Evolutionary conservation across 2,797 vertebrate genomes (phyloP), one percentile per base, ranked within the genome.

Genomic region (Chiloscyllium punctatum): DNA sequence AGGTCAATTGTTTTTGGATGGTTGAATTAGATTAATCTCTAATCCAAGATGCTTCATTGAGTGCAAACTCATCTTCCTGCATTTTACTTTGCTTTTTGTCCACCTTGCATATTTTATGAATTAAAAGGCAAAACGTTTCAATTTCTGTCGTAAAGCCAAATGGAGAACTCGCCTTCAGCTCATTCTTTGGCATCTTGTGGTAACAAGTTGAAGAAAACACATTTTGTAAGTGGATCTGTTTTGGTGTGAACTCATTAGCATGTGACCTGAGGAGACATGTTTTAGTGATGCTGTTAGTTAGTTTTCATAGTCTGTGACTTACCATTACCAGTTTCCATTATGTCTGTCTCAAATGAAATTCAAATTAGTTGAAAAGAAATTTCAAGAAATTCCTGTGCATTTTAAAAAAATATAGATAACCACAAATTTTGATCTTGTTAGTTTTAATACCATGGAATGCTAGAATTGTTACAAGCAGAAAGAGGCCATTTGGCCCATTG

Each of bases 341-440:
- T 42, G n/a, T 72, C 7, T 18, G 68, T 74, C 87, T 95, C 48
- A 42, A 48, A 51, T 18, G 5, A 30, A 74, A 77, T 53, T 6
- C 27, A 95, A 95, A 95, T 95, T 33, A 53, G 71, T 77, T 72
- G 71, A 53, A 95, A 74, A 74, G 16, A 53, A 33, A 53, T 95
- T n/a, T 74, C 71, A 74, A 74, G 94, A n/a, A 18, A 77, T 74
- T 13, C 4, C 94, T 30, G 9, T 30, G 92, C 42, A 23, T 69
- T 74, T 51, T 51, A 5, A 72, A 74, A 74, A 37, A 4, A 23
- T 18, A 4, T 9, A 5, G 53, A 62, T 57, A 62, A 11, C 0
- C 11, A 13, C 69, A 74, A 72, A 51, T 51, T 69, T 69, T 37
- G 16, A 11, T 21, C 66, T 72, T 62, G 6, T 92, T 51, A 18